Conservation (phyloP, 2,888 invertebrate species). For the Mythimna ferrago region DNA sequence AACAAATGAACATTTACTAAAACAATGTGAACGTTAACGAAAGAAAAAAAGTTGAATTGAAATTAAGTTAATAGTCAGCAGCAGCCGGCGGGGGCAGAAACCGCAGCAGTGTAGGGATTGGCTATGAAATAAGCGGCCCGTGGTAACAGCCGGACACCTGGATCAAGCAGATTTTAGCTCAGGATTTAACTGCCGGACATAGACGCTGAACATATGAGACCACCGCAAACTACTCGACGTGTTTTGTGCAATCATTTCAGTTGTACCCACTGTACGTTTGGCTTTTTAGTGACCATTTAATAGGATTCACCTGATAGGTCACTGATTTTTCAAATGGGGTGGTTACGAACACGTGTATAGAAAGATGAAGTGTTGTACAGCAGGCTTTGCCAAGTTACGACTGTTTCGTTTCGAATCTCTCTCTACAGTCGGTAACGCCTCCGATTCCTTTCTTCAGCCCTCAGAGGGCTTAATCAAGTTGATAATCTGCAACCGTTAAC, state of each 20-base stretch:
- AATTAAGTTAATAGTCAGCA: conserved; percentile 85
- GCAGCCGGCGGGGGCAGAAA: conserved; percentile 77
- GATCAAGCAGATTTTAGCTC: conserved; percentile 31
- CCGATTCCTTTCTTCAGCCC: too few relatives aligned
- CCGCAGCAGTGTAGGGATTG: conserved; percentile 73
- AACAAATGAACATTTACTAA: conserved; percentile 65
- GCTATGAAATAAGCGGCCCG: conserved; percentile 69
- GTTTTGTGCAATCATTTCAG: conserved; percentile 29
- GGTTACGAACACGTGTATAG: too few relatives aligned
- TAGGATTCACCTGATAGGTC: not conserved
- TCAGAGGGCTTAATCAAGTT: too few relatives aligned
- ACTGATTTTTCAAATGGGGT: too few relatives aligned
- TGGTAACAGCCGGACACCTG: conserved; percentile 23
- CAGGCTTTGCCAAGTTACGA: too few relatives aligned
- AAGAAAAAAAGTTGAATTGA: conserved; percentile 80
- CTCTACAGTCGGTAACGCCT: too few relatives aligned
- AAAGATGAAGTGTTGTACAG: too few relatives aligned
- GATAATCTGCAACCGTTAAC: too few relatives aligned
- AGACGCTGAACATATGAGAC: conserved; percentile 34
- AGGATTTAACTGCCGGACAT: conserved; percentile 28
- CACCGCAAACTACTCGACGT: conserved; percentile 23
- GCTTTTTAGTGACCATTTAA: conserved; percentile 6
- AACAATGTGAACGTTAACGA: conserved; percentile 78
- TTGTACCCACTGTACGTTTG: not conserved
- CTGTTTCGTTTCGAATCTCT: too few relatives aligned